These are phyloP conservation scores for Lycaena phlaeas DNA, from an alignment of 2,888 invertebrate species.

Conservation along the genomic window DNA sequence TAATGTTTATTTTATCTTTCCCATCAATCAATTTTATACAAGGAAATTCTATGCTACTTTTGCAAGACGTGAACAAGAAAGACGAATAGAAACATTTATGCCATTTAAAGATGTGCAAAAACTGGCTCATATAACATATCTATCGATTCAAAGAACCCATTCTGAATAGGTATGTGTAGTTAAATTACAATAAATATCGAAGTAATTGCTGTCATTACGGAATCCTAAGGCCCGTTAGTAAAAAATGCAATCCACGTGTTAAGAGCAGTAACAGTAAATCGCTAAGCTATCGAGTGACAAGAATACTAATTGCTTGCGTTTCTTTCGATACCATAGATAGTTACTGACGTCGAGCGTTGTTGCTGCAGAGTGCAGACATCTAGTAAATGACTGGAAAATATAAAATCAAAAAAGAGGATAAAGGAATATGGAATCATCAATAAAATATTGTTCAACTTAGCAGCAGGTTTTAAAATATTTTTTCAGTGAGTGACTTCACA, in stretches of 20 bases:
- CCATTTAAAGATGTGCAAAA: not conserved
- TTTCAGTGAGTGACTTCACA: too few species aligned
- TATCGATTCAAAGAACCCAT: not conserved
- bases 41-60: too few species aligned
- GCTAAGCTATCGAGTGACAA: constrained; percentile 5
- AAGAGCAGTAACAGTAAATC: constrained; percentile 7
- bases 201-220: constrained; percentile 6
- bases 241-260: constrained; percentile 8
- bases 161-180: not conserved
- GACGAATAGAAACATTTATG: not conserved
- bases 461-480: too few species aligned
- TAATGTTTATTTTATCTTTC: too few species aligned
- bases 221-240: not conserved
- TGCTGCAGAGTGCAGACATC: too few species aligned
- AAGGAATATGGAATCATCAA: too few species aligned
- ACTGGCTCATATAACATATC: not conserved
- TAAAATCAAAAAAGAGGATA: too few species aligned
- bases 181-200: constrained; percentile 3
- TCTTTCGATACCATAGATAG: constrained; percentile 5
- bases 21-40: too few species aligned
- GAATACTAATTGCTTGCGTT: constrained; percentile 12
- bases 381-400: too few species aligned
- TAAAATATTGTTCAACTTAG: too few species aligned
- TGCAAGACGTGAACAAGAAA: too few species aligned
- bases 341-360: not conserved